phyloP scores from a whole-genome alignment of 2,888 invertebrate genomes.

The Cheilosia urbana region DNA sequence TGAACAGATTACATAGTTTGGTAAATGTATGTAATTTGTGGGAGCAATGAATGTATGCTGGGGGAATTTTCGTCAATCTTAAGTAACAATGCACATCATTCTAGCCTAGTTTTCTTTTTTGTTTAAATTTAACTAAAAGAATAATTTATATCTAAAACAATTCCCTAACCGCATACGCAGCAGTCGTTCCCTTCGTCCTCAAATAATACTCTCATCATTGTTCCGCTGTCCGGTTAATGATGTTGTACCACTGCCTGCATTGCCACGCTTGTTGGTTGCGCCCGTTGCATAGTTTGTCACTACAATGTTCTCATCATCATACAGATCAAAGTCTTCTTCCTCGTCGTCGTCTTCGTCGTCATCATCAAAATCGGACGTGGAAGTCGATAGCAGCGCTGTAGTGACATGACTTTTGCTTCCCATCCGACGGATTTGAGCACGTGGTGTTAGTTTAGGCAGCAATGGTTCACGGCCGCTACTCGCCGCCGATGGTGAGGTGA shows the following conservation, averaged over 20 bases:
- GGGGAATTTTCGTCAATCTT: constrained; percentile 29
- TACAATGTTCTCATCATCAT: constrained; percentile 83
- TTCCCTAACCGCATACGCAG: constrained; percentile 75
- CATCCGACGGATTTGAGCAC: constrained; percentile 86
- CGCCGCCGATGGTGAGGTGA: constrained; percentile 69
- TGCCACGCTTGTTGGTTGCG: constrained; percentile 66
- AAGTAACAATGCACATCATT: constrained; percentile 51
- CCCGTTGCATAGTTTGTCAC: constrained; percentile 79
- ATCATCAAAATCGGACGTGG: constrained; percentile 84
- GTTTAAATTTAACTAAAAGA: constrained; percentile 69
- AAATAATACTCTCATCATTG: constrained; percentile 83
- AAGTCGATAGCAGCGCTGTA: constrained; percentile 87
- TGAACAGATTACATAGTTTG: constrained; percentile 1
- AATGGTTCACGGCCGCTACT: constrained; percentile 84
- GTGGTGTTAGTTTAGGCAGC: constrained; percentile 86
- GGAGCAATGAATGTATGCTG: constrained; percentile 8
- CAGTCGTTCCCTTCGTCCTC: constrained; percentile 82
- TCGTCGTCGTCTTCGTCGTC: constrained; percentile 79
- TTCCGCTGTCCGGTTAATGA: constrained; percentile 81
- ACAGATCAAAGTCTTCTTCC: constrained; percentile 83
- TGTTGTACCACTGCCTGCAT: constrained; percentile 76
- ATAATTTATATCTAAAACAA: constrained; percentile 77
- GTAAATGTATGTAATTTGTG: background rate
- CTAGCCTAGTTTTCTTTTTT: constrained; percentile 13
- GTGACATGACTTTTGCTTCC: constrained; percentile 85